phyloP scores from a whole-genome alignment of 2,888 invertebrate species.

The Drosophila emarginata region DNA sequence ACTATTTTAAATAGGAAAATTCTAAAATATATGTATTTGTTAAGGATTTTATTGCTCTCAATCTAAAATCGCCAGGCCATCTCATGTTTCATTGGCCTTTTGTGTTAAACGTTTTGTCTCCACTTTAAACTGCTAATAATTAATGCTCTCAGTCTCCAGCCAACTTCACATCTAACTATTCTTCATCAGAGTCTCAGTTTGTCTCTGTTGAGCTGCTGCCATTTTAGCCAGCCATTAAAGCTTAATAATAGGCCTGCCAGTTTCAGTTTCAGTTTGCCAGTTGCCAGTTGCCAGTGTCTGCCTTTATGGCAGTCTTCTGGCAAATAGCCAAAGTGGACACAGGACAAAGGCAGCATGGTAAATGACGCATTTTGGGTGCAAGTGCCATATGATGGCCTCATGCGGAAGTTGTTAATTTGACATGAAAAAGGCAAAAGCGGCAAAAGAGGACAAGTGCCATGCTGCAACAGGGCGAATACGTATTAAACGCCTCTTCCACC shows the following conservation, averaged over 20 bases:
- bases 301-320: constrained; percentile 3
- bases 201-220: constrained; percentile 52
- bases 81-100: not conserved
- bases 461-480: not conserved
- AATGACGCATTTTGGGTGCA: constrained; percentile 78
- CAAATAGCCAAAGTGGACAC: constrained; percentile 61
- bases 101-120: constrained; percentile 27
- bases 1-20: too few relatives aligned
- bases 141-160: constrained; percentile 39
- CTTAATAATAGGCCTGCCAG: constrained; percentile 55
- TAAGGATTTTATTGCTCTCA: not conserved
- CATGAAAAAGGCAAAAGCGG: constrained; percentile 63
- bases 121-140: constrained; percentile 48
- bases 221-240: constrained; percentile 71
- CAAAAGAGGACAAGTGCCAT: constrained; percentile 67
- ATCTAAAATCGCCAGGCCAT: not conserved
- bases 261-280: constrained; percentile 66
- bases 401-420: constrained; percentile 79
- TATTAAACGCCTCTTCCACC: constrained; percentile 40
- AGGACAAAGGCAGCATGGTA: constrained; percentile 63
- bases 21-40: too few relatives aligned
- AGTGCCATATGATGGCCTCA: constrained; percentile 77
- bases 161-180: constrained; percentile 14
- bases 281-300: constrained; percentile 51
- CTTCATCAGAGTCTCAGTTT: constrained; percentile 30